A percentile compares a stretch with the other conserved stretches of the same genome.
phyloP scores from a whole-genome alignment of 2,888 invertebrate species.

The Lathronympha strigana region DNA sequence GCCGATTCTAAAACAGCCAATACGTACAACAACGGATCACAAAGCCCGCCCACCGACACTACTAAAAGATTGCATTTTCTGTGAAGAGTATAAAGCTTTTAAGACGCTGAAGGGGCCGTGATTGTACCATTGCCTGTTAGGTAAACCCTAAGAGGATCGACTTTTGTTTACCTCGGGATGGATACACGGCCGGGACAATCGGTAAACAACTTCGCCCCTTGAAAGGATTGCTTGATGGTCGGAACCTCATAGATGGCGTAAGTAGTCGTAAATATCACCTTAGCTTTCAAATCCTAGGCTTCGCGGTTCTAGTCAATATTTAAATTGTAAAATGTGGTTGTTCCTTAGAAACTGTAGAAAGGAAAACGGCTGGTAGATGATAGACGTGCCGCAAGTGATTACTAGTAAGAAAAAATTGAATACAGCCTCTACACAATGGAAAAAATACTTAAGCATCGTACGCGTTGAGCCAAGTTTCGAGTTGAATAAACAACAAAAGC shows the following conservation, averaged over 20 bases:
- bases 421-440: not conserved
- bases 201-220: slow-evolving; percentile 36
- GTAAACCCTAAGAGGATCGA: slow-evolving; percentile 40
- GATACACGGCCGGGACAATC: slow-evolving; percentile 38
- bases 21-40: slow-evolving; percentile 31
- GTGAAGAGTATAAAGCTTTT: slow-evolving; percentile 39
- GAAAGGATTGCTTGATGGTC: slow-evolving; percentile 32
- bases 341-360: not conserved
- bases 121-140: slow-evolving; percentile 39
- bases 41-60: slow-evolving; percentile 20
- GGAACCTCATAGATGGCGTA: slow-evolving; percentile 15
- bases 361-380: not conserved
- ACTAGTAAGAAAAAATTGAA: slow-evolving; percentile 3
- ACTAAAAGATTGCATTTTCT: slow-evolving; percentile 41
- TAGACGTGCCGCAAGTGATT: not conserved
- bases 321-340: not conserved
- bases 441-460: slow-evolving; percentile 14
- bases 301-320: not conserved
- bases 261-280: slow-evolving; percentile 22
- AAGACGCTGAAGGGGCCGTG: slow-evolving; percentile 35
- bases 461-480: slow-evolving; percentile 1
- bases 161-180: slow-evolving; percentile 38
- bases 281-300: not conserved
- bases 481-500: slow-evolving; percentile 11
- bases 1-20: slow-evolving; percentile 23